Conservation (phyloP, 1,140 invertebrate species). For the Scaptomyza pallida region DNA sequence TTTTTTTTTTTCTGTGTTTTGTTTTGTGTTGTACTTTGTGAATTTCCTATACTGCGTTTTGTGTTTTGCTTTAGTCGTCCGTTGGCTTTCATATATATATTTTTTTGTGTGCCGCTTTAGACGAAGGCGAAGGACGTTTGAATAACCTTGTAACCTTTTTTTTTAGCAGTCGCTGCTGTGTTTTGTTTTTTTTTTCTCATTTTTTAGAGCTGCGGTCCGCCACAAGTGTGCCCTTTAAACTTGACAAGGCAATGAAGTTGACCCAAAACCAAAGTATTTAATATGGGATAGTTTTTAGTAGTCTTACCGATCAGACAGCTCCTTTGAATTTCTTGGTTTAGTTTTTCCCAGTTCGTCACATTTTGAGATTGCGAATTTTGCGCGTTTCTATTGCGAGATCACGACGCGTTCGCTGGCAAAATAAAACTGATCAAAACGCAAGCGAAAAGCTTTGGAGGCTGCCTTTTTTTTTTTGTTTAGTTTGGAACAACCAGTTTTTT, state of each 20-base stretch:
- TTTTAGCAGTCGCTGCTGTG: slow-evolving; percentile 27
- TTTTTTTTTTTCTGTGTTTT: slow-evolving; percentile 64
- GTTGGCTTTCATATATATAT: slow-evolving; percentile 42
- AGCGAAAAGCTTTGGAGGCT: slow-evolving; percentile 35
- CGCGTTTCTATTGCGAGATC: slow-evolving; percentile 45
- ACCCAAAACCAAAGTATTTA: slow-evolving; percentile 25
- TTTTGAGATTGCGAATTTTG: slow-evolving; percentile 13
- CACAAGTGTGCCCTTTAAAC: slow-evolving; percentile 71
- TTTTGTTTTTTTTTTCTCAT: slow-evolving; percentile 30
- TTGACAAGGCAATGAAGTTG: slow-evolving; percentile 27
- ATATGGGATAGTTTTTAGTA: slow-evolving; percentile 13
- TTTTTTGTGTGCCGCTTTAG: slow-evolving; percentile 51
- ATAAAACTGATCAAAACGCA: slow-evolving; percentile 61
- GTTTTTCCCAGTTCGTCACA: neutral
- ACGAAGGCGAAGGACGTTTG: slow-evolving; percentile 82
- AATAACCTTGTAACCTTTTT: slow-evolving; percentile 83
- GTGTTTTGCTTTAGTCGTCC: slow-evolving; percentile 75
- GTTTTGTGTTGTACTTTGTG: slow-evolving; percentile 42
- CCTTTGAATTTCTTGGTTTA: neutral
- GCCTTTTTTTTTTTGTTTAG: neutral
- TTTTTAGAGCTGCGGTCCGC: slow-evolving; percentile 46
- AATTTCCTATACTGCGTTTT: slow-evolving; percentile 60
- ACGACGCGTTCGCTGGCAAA: slow-evolving; percentile 66
- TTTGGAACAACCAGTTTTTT: slow-evolving; percentile 52
- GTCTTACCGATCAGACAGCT: slow-evolving; percentile 20